Conservation (phyloP, 2,888 invertebrate genomes). For the Philhelius pedissequus region DNA sequence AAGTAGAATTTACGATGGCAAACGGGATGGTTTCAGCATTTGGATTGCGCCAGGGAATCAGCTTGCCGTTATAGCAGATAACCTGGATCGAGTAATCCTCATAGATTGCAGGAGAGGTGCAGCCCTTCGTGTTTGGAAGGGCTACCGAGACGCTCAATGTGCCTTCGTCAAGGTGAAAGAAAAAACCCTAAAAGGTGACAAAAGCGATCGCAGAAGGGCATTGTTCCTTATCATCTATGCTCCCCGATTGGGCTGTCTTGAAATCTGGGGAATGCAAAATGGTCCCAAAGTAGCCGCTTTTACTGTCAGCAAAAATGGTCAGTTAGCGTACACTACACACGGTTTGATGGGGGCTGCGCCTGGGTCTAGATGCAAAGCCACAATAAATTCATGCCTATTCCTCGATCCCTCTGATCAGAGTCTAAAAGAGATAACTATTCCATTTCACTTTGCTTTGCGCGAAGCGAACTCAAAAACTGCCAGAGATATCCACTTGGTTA, state of each 20-base stretch:
- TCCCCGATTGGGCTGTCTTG: slow-evolving; percentile 93
- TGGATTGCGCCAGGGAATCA: slow-evolving; percentile 86
- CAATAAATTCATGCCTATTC: slow-evolving; percentile 87
- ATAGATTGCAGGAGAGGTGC: slow-evolving; percentile 90
- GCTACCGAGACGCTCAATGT: slow-evolving; percentile 96
- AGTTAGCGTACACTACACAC: slow-evolving; percentile 88
- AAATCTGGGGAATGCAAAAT: slow-evolving; percentile 94
- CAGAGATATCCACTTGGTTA: slow-evolving; percentile 91
- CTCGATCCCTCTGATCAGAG: slow-evolving; percentile 89
- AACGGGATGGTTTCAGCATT: slow-evolving; percentile 87
- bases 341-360: slow-evolving; percentile 87
- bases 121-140: slow-evolving; percentile 94
- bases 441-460: slow-evolving; percentile 94
- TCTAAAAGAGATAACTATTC: slow-evolving; percentile 90
- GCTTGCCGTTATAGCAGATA: slow-evolving; percentile 90
- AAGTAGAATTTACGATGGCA: slow-evolving; percentile 89
- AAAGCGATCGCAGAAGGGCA: slow-evolving; percentile 79
- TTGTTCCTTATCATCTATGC: slow-evolving; percentile 95
- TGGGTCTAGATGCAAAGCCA: slow-evolving; percentile 81
- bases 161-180: slow-evolving; percentile 93
- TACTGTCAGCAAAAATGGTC: slow-evolving; percentile 91
- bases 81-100: slow-evolving; percentile 91
- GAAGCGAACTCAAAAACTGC: slow-evolving; percentile 92
- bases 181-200: slow-evolving; percentile 77
- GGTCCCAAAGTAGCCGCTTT: slow-evolving; percentile 95